Conservation (phyloP, 2,888 invertebrate species). For the Hoplodrina ambigua region DNA sequence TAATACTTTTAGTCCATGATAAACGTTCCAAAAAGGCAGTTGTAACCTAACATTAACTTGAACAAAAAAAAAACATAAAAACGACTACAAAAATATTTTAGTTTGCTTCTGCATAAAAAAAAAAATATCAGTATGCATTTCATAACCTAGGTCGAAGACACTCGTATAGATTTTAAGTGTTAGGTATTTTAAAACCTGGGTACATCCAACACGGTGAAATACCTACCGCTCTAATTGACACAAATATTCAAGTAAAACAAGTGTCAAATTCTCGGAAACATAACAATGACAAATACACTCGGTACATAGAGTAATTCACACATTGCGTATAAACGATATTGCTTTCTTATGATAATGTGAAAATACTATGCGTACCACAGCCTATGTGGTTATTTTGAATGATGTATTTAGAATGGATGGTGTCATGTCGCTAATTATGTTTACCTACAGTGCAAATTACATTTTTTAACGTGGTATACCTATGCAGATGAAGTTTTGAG, state of each 20-base stretch:
- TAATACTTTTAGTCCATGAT: no score
- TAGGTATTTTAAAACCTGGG: not conserved
- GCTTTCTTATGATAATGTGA: conserved; percentile 60
- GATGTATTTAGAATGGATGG: conserved; percentile 7
- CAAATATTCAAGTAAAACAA: conserved; percentile 1
- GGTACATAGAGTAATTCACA: conserved; percentile 43
- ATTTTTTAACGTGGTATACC: no score
- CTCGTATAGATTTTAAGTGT: not conserved
- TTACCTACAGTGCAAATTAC: not conserved
- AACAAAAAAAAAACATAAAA: no score
- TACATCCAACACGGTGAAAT: not conserved
- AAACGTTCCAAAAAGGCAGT: no score
- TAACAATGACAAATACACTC: conserved; percentile 13
- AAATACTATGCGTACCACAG: conserved; percentile 24
- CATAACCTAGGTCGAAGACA: no score
- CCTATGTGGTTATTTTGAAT: conserved; percentile 21
- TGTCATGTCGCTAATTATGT: not conserved
- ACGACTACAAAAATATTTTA: no score
- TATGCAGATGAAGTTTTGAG: no score
- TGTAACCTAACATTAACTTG: no score
- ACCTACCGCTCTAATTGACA: conserved; percentile 12
- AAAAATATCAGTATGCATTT: no score
- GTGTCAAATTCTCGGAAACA: conserved; percentile 32
- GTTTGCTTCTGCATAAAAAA: no score
- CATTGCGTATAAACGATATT: conserved; percentile 49